A percentile compares a stretch with the other conserved stretches of the same genome.
phyloP scores from a whole-genome alignment of 1,140 invertebrate species.

The Caerostris darwini region DNA sequence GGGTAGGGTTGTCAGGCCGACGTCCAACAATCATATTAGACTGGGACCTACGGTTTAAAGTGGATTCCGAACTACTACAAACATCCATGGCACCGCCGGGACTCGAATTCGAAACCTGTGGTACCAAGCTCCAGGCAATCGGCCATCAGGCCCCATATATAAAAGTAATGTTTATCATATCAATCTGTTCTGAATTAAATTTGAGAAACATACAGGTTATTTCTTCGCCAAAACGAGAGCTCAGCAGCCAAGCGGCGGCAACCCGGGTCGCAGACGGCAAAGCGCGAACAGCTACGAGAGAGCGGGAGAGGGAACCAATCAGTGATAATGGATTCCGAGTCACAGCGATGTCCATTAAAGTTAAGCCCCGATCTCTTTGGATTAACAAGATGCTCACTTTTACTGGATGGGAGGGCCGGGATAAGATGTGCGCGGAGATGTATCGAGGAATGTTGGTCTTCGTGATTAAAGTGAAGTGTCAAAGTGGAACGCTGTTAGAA shows the following conservation, averaged over 20 bases:
- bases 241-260: neutral
- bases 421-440: slow-evolving; percentile 1
- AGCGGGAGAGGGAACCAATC: slow-evolving; percentile 73
- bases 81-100: too few relatives aligned
- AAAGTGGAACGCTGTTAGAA: slow-evolving; percentile 31
- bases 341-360: slow-evolving; percentile 77
- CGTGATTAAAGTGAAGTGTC: slow-evolving; percentile 70
- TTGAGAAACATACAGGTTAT: neutral
- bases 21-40: too few relatives aligned
- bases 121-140: too few relatives aligned
- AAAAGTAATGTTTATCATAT: too few relatives aligned
- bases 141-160: too few relatives aligned
- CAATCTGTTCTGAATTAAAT: neutral
- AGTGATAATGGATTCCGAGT: slow-evolving; percentile 78
- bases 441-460: slow-evolving; percentile 17
- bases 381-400: slow-evolving; percentile 78
- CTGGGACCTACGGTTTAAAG: too few relatives aligned
- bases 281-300: slow-evolving; percentile 38
- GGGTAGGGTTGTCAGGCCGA: too few relatives aligned
- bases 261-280: neutral
- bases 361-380: slow-evolving; percentile 78
- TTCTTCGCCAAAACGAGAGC: neutral
- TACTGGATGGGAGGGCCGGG: slow-evolving; percentile 53
- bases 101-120: too few relatives aligned
- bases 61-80: too few relatives aligned